phyloP scores from a whole-genome alignment of 2,888 invertebrate species.

The Plemyria rubiginata region DNA sequence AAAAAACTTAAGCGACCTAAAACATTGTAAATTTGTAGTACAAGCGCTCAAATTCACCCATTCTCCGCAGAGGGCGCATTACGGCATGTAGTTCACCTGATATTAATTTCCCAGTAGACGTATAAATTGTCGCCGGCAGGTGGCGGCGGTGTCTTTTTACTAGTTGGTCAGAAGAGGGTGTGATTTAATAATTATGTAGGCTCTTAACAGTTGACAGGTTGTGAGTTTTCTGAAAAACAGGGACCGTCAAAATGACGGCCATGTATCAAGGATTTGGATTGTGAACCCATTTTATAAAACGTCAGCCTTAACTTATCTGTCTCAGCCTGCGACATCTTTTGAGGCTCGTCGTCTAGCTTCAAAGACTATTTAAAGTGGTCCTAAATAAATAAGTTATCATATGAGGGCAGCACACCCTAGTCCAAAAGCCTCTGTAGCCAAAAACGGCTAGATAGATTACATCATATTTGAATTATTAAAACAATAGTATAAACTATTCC shows the following conservation, averaged over 20 bases:
- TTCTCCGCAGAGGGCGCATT: conserved; percentile 13
- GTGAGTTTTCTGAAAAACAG: background rate
- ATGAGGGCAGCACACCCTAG: too few relatives aligned
- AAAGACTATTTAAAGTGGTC: too few relatives aligned
- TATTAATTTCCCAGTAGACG: conserved; percentile 80
- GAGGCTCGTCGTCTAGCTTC: too few relatives aligned
- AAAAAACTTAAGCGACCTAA: background rate
- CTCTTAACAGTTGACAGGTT: conserved; percentile 11
- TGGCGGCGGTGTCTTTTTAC: conserved; percentile 27
- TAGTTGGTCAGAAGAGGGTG: conserved; percentile 24
- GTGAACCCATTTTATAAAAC: too few relatives aligned
- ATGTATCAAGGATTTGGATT: too few relatives aligned
- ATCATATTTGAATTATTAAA: too few relatives aligned
- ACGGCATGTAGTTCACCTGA: conserved; percentile 59
- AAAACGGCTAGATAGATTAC: too few relatives aligned
- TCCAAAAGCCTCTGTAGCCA: too few relatives aligned
- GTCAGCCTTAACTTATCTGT: too few relatives aligned
- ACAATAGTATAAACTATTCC: too few relatives aligned
- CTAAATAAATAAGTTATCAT: too few relatives aligned
- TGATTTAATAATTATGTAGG: conserved; percentile 28
- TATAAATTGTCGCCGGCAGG: conserved; percentile 70
- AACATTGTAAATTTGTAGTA: background rate
- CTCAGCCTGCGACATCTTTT: too few relatives aligned
- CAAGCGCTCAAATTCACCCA: background rate
- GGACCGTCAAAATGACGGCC: background rate